phyloP scores from a whole-genome alignment of 2,113 vertebrate genomes.

The Megalops atlanticus region DNA sequence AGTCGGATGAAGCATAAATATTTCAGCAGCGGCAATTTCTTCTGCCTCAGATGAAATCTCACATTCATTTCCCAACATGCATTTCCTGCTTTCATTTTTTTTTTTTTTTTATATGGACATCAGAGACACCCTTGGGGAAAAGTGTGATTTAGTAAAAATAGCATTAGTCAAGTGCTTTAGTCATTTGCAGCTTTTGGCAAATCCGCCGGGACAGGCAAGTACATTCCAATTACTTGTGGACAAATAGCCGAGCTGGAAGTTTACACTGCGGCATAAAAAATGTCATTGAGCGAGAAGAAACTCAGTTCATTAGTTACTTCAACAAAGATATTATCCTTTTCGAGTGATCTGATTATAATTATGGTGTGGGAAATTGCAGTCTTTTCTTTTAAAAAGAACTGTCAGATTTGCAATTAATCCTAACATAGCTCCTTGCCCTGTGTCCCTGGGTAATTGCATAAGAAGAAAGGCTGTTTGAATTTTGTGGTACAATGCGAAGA shows the following conservation, averaged over 20 bases:
- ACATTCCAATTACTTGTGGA: slow-evolving; percentile 28
- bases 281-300: background rate
- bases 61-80: slow-evolving; percentile 13
- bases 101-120: too few species aligned
- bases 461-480: background rate
- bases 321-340: slow-evolving; percentile 16
- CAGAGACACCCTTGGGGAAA: background rate
- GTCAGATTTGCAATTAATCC: slow-evolving; percentile 20
- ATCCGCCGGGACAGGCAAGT: slow-evolving; percentile 16
- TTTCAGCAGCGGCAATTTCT: slow-evolving; percentile 15
- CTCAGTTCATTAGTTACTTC: slow-evolving; percentile 15
- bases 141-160: slow-evolving; percentile 16
- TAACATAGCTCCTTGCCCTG: background rate
- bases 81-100: slow-evolving; percentile 13
- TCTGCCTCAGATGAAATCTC: slow-evolving; percentile 5
- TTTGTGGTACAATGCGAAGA: too few species aligned
- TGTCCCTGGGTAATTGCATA: slow-evolving; percentile 12
- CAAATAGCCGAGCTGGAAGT: slow-evolving; percentile 22
- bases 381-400: slow-evolving; percentile 25
- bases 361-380: background rate
- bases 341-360: slow-evolving; percentile 22
- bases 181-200: slow-evolving; percentile 20
- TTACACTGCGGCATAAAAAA: background rate
- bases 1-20: slow-evolving; percentile 18
- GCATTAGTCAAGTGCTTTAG: slow-evolving; percentile 7